Conservation (phyloP, 2,113 vertebrate species). For the Pithys albifrons region DNA sequence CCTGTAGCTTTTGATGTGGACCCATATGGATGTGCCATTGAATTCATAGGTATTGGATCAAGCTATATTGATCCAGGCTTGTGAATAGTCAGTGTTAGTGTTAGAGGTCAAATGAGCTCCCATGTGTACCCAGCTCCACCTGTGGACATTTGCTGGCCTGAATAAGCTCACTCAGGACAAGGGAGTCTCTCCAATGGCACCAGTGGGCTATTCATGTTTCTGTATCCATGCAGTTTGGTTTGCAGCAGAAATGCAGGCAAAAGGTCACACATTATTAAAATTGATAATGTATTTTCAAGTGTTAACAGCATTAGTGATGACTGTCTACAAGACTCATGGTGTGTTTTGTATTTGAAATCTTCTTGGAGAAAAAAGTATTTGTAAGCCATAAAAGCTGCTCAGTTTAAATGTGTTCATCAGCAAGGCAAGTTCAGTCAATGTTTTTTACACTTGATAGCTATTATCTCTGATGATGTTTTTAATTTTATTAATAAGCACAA, state of each 20-base stretch:
- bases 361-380: not conserved
- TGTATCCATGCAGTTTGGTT: not conserved
- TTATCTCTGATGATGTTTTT: not conserved
- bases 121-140: not conserved
- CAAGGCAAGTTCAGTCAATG: not conserved
- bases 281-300: not conserved
- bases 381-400: not conserved
- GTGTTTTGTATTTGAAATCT: not conserved
- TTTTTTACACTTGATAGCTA: not conserved
- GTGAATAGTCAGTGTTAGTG: not conserved
- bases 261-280: not conserved
- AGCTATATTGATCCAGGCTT: not conserved
- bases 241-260: not conserved
- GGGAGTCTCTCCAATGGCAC: not conserved
- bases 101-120: not conserved
- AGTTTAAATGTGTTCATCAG: not conserved
- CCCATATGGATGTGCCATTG: not conserved
- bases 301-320: not conserved
- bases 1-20: not conserved
- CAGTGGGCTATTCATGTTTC: not conserved
- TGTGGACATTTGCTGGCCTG: rapidly evolving
- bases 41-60: not conserved
- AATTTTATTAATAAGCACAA: not conserved
- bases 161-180: not conserved
- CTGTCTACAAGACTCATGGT: not conserved